Evolutionary conservation across 2,888 invertebrate species (phyloP), one percentile per base, ranked within the genome.

Genomic region (Sussaba pulchella): DNA sequence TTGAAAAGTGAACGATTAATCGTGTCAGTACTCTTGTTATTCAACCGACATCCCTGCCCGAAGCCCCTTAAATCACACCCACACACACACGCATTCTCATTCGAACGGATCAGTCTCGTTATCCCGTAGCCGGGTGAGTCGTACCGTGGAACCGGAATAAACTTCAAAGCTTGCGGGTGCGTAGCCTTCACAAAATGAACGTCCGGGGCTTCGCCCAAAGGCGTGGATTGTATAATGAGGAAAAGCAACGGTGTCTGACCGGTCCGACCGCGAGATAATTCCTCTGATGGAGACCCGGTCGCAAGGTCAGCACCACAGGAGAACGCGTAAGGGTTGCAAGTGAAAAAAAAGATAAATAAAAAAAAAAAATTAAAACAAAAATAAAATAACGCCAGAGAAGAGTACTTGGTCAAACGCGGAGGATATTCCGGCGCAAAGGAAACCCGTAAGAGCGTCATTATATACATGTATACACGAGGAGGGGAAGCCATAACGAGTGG

Each of bases 141-240:
- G 24, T 24, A 24, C 41, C 69, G 10, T 14, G 41, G 78, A 78
- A 79, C 81, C 41, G 76, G 73, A 83, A 84, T 84, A 84, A 84
- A 83, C 81, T 82, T 84, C 77, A 84, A 84, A 84, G 84, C 74
- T 47, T 66, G 24, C 6, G 19, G 10, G 36, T 57, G 36, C 45
- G 57, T 26, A 14, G 26, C 5, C 26, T 9, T 47, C 50, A 61
- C 50, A 43, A 69, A 63, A 76, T 52, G 69, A 57, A 26, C 39
- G 24, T 12, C 17, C 26, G 54, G 21, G 19, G 8, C 10, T 59
- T 63, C 43, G 57, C n/a, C n/a, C 24, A 66, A 66, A 75, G 70
- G 17, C 39, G 39, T 50, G 63, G 50, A 24, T 31, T 52, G 14
- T n/a, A 74, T 79, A 70, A 79, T 70, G 79, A 79, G 70, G 14